A percentile compares a stretch with the other conserved stretches of the same genome.
Evolutionary conservation across 2,113 vertebrate species (phyloP).

Genomic region (Leuciscus idus): DNA sequence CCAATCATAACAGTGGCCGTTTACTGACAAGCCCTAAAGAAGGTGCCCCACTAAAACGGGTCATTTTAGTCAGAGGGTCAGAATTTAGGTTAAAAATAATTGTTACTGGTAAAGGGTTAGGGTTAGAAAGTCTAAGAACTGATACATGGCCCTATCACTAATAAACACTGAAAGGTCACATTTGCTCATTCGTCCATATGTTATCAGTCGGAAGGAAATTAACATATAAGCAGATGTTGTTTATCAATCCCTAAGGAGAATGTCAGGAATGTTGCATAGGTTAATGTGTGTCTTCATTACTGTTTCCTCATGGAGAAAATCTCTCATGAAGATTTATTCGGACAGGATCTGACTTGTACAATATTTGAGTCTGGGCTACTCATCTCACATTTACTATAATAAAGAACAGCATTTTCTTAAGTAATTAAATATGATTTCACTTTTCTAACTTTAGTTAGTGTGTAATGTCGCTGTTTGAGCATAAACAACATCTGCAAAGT

Average conservation of each 20-base stretch:
- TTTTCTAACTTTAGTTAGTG: too few species aligned
- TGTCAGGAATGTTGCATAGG: background rate
- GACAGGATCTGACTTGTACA: background rate
- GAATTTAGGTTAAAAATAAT: background rate
- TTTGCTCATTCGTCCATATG: background rate
- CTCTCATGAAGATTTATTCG: background rate
- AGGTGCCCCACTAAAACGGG: too few species aligned
- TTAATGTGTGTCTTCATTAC: background rate
- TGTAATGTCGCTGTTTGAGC: too few species aligned
- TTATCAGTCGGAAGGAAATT: background rate
- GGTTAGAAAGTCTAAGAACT: background rate
- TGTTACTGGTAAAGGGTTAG: background rate
- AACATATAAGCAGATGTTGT: slow-evolving; percentile 16
- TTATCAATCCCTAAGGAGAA: background rate
- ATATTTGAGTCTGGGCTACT: background rate
- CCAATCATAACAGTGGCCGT: too few species aligned
- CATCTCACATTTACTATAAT: background rate
- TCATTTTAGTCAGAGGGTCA: too few species aligned
- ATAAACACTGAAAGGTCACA: background rate
- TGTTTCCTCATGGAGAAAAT: background rate
- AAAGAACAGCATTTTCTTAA: background rate
- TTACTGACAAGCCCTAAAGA: too few species aligned
- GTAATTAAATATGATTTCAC: too few species aligned
- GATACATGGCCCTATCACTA: background rate
- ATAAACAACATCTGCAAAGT: too few species aligned